A percentile compares a stretch with the other conserved stretches of the same genome.
These are phyloP conservation scores for Poecilia wingei DNA, from an alignment of 2,797 vertebrate species.

Conservation along the genomic window DNA sequence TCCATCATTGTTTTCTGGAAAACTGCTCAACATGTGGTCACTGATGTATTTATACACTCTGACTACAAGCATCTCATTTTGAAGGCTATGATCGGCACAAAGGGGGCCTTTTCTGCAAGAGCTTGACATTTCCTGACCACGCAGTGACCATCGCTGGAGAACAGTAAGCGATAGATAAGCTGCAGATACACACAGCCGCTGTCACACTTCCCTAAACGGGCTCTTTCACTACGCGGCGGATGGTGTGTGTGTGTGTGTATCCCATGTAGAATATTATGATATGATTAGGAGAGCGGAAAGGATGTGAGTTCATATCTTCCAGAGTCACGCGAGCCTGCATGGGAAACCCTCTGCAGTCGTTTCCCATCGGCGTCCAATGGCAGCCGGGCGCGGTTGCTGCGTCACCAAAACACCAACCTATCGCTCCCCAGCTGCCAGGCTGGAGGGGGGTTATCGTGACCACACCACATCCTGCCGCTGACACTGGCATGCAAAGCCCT, in stretches of 20 bases:
- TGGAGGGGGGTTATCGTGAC: slow-evolving; percentile 63
- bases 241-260: slow-evolving; percentile 3
- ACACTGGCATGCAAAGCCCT: slow-evolving; percentile 16
- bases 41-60: slow-evolving; percentile 30
- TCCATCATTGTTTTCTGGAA: slow-evolving; percentile 16
- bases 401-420: slow-evolving; percentile 30
- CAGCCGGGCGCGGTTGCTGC: not conserved
- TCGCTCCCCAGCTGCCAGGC: slow-evolving; percentile 29
- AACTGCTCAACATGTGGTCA: slow-evolving; percentile 1
- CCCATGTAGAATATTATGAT: slow-evolving; percentile 13
- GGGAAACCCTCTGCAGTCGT: slow-evolving; percentile 20
- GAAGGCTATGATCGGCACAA: slow-evolving; percentile 21
- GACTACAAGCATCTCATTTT: slow-evolving; percentile 21
- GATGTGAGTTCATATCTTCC: slow-evolving; percentile 32
- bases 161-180: slow-evolving; percentile 9
- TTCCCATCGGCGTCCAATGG: slow-evolving; percentile 40
- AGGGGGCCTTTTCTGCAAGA: slow-evolving; percentile 27
- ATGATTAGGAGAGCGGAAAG: slow-evolving; percentile 18
- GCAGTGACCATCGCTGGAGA: slow-evolving; percentile 41
- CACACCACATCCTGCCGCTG: slow-evolving; percentile 65
- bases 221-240: slow-evolving; percentile 36
- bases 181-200: slow-evolving; percentile 35
- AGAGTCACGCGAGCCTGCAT: slow-evolving; percentile 7
- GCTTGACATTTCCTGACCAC: slow-evolving; percentile 50
- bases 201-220: slow-evolving; percentile 29